Evolutionary conservation across 2,797 vertebrate species (phyloP), one percentile per base, ranked within the genome.

Genomic region (Poliocrania exsul): DNA sequence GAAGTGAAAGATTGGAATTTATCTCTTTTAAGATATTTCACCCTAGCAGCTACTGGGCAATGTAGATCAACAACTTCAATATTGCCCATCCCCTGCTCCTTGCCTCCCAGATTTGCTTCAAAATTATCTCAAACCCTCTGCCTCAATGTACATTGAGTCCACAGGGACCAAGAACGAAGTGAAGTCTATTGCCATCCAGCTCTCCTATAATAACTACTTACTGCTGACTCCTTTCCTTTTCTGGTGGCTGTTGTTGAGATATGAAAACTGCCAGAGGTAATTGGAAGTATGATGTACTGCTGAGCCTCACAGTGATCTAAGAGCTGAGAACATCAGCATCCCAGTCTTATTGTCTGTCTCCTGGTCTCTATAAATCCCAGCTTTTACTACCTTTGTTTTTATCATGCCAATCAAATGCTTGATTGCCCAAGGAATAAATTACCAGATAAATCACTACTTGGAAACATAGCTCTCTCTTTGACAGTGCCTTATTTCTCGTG

Each of bases 221-320:
- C 38, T 94, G 94, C 92, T 93, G 94, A 94, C 64, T 94, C 78
- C 82, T 79, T 80, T 87, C 74, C 92, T 96, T 96, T 96, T 69
- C 90, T 69, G 74, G 88, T 95, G 87, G 93, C 40, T 74, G 92
- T 84, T 94, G 78, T 90, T 93, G 92, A 93, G 92, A 86, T 93
- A 92, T 65, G 85, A 93, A 95, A 94, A 93, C 73, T 95, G 94
- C 88, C 90, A 96, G 78, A 96, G 85, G 93, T 97, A 97, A 96
- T 96, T 96, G 91, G 94, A 89, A 92, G 87, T 69, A 92, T 95
- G 94, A 97, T 96, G 79, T 95, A 96, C 71, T 82, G 80, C 74
- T 62, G 82, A 95, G 82, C 82, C 67, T 90, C 49, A 38, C 42
- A 56, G 91, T 81, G 67, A 89, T 91, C 82, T 57, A 81, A 93